Evolutionary conservation across 2,888 invertebrate genomes (phyloP).

Genomic region (Anodontia alba): DNA sequence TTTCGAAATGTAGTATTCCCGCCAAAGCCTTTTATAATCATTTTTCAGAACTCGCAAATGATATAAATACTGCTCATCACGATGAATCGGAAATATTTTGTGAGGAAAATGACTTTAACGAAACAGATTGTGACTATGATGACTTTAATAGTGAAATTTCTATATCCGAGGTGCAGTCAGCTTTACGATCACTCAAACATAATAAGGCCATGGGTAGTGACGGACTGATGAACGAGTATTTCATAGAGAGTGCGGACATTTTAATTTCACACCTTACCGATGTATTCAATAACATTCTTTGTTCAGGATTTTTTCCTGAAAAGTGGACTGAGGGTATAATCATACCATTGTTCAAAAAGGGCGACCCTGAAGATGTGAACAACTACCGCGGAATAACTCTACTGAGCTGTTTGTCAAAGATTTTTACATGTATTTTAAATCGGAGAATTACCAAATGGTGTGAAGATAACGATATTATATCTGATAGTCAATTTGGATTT

Average conservation of each 20-base stretch:
- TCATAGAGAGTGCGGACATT: slow-evolving; percentile 23
- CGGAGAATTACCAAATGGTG: too few relatives aligned
- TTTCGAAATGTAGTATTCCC: neutral
- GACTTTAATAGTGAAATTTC: slow-evolving; percentile 17
- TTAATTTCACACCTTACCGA: slow-evolving; percentile 17
- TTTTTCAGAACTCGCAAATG: neutral
- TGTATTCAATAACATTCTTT: slow-evolving; percentile 23
- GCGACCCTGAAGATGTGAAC: slow-evolving; percentile 14
- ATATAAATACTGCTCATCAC: neutral
- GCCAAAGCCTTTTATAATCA: neutral
- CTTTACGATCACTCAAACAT: neutral
- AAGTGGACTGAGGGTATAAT: slow-evolving; percentile 32
- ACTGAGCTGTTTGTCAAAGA: too few relatives aligned
- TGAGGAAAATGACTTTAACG: slow-evolving; percentile 5
- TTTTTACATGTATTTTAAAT: too few relatives aligned
- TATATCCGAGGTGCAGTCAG: neutral
- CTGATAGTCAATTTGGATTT: too few relatives aligned
- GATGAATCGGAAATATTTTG: slow-evolving; percentile 13
- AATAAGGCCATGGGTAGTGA: slow-evolving; percentile 13
- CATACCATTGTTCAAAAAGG: slow-evolving; percentile 27
- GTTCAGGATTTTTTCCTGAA: slow-evolving; percentile 29
- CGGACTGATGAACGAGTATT: slow-evolving; percentile 22
- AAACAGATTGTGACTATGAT: neutral
- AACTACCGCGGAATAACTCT: slow-evolving; percentile 30
- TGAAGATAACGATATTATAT: too few relatives aligned